These are phyloP conservation scores for Lasaia peninsularis DNA, from an alignment of 1,140 invertebrate species.

Conservation along the genomic window DNA sequence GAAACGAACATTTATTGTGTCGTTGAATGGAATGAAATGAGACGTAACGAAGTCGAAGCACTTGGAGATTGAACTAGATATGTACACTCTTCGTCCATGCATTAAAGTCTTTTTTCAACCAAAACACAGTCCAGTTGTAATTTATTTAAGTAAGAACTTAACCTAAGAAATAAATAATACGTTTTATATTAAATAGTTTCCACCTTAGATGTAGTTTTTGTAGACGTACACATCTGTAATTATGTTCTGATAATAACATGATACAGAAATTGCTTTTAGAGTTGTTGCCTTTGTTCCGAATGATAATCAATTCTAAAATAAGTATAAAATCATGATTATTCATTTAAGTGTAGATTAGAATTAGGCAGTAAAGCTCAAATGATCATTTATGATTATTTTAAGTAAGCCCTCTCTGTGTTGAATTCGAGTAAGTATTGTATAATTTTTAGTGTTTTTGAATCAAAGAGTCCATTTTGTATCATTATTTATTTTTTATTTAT, in stretches of 20 bases:
- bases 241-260: slow-evolving; percentile 16
- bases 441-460: not conserved
- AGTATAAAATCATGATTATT: slow-evolving; percentile 14
- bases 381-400: slow-evolving; percentile 16
- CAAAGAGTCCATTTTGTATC: not conserved
- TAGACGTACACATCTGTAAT: slow-evolving; percentile 13
- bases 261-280: slow-evolving; percentile 37
- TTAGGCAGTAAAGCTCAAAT: slow-evolving; percentile 33
- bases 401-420: not conserved
- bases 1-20: slow-evolving; percentile 38
- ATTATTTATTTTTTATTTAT: slow-evolving; percentile 5
- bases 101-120: slow-evolving; percentile 60
- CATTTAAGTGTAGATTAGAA: slow-evolving; percentile 28
- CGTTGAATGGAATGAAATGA: slow-evolving; percentile 16
- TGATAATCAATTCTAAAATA: not conserved
- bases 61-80: slow-evolving; percentile 14
- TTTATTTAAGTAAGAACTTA: slow-evolving; percentile 9
- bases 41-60: not conserved
- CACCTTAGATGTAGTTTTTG: slow-evolving; percentile 12
- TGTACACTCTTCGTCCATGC: slow-evolving; percentile 22
- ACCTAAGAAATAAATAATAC: not conserved
- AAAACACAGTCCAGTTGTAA: slow-evolving; percentile 48
- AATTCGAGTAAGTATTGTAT: not conserved
- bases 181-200: slow-evolving; percentile 3
- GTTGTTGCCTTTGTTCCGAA: slow-evolving; percentile 19